Base-by-base conservation (phyloP, 2,888 invertebrate genomes). In the Andrena camellia region DNA sequence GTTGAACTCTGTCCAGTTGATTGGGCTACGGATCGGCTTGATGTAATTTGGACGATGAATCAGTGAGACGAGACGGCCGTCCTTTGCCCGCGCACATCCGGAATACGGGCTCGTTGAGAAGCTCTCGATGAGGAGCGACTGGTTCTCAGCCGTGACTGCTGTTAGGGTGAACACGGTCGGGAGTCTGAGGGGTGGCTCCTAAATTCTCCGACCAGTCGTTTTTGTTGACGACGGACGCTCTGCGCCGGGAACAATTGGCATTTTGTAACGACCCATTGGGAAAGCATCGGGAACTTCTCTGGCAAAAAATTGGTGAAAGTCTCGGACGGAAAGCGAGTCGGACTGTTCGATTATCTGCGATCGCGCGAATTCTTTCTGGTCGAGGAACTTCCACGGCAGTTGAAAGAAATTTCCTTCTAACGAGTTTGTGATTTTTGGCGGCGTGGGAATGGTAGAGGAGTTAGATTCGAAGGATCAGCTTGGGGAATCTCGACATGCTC, bases 1-100 rank as follows among this genome's bases (percentile, higher is more conserved):
- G 17, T n/a, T 69, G 72, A 76, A 72, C 71, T 79, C 59, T 73
- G 76, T 72, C 33, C 69, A 48, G 29, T 50, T 71, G 77, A 75
- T 75, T 83, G 23, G 33, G 29, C 6, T 29, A n/a, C 29, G 2
- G 29, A 62, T 75, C 26, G 64, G 26, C n/a, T 66, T 33, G 62
- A 74, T 57, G 20, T 75, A 71, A 79, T 82, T 68, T 13, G 67
- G 33, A 29, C 31, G 62, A 77, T 64, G 72, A 83, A 69, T 66
- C 72, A 10, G 33, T 23, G 26, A 26, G 48, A 29, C 33, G 23
- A 10, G 29, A 33, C 33, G 23, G 23, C n/a, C 10, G 4, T 17
- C 10, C 17, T 71, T 57, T 8, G 23, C 10, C 33, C 4, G n/a
- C 3, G 42, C 54, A 63, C 42, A 63, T 63, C 62, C 63, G 57